Evolutionary conservation across 2,888 invertebrate genomes (phyloP).

Genomic region (Phaedon cochleariae): DNA sequence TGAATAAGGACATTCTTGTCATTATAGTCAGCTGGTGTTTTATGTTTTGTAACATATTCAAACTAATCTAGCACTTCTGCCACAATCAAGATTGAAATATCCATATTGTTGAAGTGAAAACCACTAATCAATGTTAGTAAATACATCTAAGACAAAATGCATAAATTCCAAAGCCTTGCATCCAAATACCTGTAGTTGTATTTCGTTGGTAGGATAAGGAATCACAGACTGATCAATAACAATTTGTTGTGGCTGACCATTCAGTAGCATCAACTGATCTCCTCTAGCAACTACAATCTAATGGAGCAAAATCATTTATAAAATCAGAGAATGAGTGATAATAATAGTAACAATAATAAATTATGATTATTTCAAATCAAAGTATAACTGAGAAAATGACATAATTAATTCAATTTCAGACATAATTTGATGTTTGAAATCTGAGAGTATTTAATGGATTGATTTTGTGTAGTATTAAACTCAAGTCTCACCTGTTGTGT

Average conservation of each 20-base stretch:
- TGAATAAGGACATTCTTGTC: too few species aligned
- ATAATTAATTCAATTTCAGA: too few species aligned
- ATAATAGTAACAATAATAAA: not conserved
- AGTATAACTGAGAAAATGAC: too few species aligned
- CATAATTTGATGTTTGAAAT: too few species aligned
- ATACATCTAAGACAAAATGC: not conserved
- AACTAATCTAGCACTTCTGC: not conserved
- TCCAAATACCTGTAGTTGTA: slow-evolving; percentile 29
- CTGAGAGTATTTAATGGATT: not conserved
- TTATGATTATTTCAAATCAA: too few species aligned
- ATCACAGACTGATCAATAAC: slow-evolving; percentile 54
- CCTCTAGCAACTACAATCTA: slow-evolving; percentile 52
- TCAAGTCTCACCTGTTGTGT: slow-evolving; percentile 50
- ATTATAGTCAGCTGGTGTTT: too few species aligned
- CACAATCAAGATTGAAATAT: not conserved
- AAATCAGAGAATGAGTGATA: not conserved
- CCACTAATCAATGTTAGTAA: not conserved
- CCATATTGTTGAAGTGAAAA: not conserved
- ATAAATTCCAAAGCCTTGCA: not conserved
- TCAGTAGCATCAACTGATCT: slow-evolving; percentile 61
- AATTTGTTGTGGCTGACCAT: slow-evolving; percentile 62
- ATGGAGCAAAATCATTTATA: slow-evolving; percentile 1
- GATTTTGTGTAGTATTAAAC: not conserved
- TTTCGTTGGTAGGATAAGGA: slow-evolving; percentile 46
- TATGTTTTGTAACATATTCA: too few species aligned